Conservation (phyloP, 2,797 vertebrate species). For the Syngnathus rostellatus region DNA sequence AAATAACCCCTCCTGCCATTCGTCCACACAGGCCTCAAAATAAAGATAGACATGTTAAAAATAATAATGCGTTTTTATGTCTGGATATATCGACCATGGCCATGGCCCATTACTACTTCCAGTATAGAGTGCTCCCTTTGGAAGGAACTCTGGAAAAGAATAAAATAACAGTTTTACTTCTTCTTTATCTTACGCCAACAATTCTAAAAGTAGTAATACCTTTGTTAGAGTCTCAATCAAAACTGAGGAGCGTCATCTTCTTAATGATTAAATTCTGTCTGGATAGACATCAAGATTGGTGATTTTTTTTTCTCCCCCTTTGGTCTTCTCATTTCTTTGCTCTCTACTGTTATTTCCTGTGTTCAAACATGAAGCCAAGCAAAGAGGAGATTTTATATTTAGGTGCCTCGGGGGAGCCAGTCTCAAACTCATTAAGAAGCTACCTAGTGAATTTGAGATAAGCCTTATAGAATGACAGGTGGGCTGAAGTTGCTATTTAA, state of each 20-base stretch:
- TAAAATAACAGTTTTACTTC: not conserved
- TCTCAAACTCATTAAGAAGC: constrained; percentile 42
- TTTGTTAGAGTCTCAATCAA: not conserved
- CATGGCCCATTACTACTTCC: no score
- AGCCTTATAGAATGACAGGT: constrained; percentile 31
- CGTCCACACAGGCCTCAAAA: no score
- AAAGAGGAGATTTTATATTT: not conserved
- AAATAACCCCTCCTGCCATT: no score
- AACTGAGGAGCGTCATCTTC: not conserved
- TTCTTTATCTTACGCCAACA: not conserved
- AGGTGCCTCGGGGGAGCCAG: not conserved
- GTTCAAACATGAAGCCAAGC: not conserved
- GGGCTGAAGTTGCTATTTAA: constrained; percentile 21
- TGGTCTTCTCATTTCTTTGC: not conserved
- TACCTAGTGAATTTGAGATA: constrained; percentile 24
- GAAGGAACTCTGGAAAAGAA: no score
- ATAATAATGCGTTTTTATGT: no score
- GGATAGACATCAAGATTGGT: not conserved
- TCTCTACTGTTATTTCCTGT: not conserved
- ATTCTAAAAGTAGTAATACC: not conserved
- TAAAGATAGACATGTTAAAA: no score
- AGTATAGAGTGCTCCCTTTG: no score
- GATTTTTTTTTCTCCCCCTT: not conserved
- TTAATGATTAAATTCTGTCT: not conserved
- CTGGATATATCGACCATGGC: no score